Conservation (phyloP, 2,888 invertebrate genomes). For the Tanytarsus gracilentus region DNA sequence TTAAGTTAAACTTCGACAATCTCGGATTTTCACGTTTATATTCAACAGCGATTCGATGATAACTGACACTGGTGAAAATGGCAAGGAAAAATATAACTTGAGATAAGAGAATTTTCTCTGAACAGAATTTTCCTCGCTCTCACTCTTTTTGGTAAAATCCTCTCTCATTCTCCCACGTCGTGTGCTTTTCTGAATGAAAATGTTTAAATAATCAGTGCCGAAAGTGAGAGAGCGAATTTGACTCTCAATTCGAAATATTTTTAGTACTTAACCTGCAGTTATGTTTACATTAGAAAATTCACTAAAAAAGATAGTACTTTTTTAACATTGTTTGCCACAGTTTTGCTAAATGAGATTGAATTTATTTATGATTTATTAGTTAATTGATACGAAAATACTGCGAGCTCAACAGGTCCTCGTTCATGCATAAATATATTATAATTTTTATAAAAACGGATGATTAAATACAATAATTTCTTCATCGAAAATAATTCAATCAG, state of each 20-base stretch:
- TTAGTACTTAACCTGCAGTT: background rate
- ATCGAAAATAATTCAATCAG: no score
- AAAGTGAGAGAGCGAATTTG: background rate
- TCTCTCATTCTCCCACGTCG: background rate
- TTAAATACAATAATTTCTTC: no score
- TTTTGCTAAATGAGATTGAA: no score
- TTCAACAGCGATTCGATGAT: conserved; percentile 16
- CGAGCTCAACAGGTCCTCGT: no score
- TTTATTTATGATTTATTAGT: no score
- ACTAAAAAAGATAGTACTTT: no score
- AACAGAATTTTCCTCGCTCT: background rate
- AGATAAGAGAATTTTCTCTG: background rate
- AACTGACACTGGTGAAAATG: conserved; percentile 8
- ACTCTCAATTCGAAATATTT: background rate
- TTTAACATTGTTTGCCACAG: no score
- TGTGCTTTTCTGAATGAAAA: conserved; percentile 1
- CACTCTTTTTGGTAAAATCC: background rate
- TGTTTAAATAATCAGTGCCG: background rate
- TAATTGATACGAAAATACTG: no score
- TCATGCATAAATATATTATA: no score
- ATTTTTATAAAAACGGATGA: no score
- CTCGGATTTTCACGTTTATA: conserved; percentile 10
- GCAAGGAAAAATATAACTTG: background rate
- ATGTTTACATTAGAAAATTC: no score
- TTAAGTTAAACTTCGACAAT: background rate